phyloP scores from a whole-genome alignment of 2,113 vertebrate species.

The Colinus virginianus region DNA sequence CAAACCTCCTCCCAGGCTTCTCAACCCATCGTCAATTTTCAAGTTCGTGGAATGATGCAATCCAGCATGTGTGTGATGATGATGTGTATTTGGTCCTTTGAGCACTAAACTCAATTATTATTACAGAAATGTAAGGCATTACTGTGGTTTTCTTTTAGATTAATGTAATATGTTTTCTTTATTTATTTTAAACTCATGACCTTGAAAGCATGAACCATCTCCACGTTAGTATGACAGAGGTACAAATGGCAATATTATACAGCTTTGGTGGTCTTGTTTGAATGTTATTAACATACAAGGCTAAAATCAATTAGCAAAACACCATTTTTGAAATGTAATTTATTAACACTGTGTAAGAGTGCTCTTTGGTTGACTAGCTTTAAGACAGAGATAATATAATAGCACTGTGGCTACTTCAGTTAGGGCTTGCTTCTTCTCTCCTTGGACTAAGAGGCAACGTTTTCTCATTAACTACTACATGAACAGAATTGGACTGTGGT shows the following conservation, averaged over 20 bases:
- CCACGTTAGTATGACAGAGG: not conserved
- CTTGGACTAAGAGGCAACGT: not conserved
- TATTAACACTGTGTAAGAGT: not conserved
- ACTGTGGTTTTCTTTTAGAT: not conserved
- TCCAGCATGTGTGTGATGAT: not conserved
- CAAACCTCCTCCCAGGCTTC: not conserved
- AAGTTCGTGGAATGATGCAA: not conserved
- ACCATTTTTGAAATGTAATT: conserved; percentile 18
- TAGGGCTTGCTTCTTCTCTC: not conserved
- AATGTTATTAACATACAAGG: conserved; percentile 7
- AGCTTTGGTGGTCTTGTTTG: conserved; percentile 14
- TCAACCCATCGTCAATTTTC: not conserved
- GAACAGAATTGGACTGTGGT: not conserved
- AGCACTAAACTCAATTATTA: not conserved
- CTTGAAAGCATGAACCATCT: conserved; percentile 1
- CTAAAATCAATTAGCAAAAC: conserved; percentile 47
- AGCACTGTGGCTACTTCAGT: not conserved
- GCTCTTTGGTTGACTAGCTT: conserved; percentile 12
- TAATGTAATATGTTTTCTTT: not conserved
- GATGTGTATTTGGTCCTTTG: not conserved
- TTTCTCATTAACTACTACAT: not conserved
- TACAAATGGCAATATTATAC: not conserved
- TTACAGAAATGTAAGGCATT: no score
- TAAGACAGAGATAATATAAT: conserved; percentile 13
- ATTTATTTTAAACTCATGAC: not conserved